Evolutionary conservation across 2,797 vertebrate species (phyloP).

Genomic region (Morelia viridis): DNA sequence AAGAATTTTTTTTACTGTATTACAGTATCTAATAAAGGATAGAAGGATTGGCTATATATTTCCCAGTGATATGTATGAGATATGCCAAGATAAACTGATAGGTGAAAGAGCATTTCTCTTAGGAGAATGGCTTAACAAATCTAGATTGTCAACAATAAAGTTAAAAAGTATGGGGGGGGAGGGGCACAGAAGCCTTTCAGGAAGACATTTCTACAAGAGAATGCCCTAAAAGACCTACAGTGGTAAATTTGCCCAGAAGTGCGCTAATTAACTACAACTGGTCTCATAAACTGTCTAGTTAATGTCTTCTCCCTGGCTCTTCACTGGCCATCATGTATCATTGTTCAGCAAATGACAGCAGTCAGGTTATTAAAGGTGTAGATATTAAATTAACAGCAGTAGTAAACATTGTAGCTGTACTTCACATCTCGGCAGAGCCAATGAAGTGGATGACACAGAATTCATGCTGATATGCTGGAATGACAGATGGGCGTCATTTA

Average conservation of each 20-base stretch:
- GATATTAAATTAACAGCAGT: slow-evolving; percentile 87
- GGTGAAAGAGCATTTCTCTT: slow-evolving; percentile 30
- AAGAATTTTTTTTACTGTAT: not conserved
- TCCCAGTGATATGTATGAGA: slow-evolving; percentile 5
- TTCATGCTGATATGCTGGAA: slow-evolving; percentile 80
- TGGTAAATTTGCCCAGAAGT: slow-evolving; percentile 62
- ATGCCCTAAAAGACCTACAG: slow-evolving; percentile 55
- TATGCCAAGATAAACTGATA: slow-evolving; percentile 28
- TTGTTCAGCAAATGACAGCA: slow-evolving; percentile 80
- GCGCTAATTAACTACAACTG: slow-evolving; percentile 74
- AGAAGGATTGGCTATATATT: not conserved
- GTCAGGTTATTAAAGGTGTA: slow-evolving; percentile 86
- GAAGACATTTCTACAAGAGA: slow-evolving; percentile 55
- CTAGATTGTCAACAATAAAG: slow-evolving; percentile 51
- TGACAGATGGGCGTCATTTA: slow-evolving; percentile 92
- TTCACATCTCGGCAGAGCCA: slow-evolving; percentile 80
- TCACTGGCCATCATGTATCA: slow-evolving; percentile 78
- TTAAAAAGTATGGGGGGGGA: slow-evolving; percentile 16
- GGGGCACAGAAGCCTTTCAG: slow-evolving; percentile 22
- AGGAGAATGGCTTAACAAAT: slow-evolving; percentile 50
- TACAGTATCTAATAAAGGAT: not conserved
- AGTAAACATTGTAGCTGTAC: slow-evolving; percentile 83
- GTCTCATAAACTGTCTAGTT: slow-evolving; percentile 65
- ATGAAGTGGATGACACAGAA: slow-evolving; percentile 82
- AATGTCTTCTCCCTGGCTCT: slow-evolving; percentile 73